Evolutionary conservation across 2,797 vertebrate species (phyloP).

Genomic region (Eulemur mongoz): DNA sequence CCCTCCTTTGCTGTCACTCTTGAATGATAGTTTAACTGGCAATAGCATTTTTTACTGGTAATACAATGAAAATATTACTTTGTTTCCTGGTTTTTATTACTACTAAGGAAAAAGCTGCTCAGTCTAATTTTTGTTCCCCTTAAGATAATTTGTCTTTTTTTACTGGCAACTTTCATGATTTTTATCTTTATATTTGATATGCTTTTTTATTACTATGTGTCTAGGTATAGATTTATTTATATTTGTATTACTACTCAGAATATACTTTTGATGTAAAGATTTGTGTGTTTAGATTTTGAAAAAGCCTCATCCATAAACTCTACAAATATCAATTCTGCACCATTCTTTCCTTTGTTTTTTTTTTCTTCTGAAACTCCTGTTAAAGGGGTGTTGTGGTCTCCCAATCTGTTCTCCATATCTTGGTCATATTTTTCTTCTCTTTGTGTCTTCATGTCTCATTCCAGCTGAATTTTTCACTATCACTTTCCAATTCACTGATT

Average conservation of each 20-base stretch:
- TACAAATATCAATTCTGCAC: background rate
- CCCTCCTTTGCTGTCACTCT: background rate
- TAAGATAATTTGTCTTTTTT: background rate
- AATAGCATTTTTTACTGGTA: background rate
- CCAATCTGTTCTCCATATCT: background rate
- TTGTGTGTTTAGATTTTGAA: background rate
- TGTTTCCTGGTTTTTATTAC: background rate
- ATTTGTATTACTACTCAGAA: background rate
- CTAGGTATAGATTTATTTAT: background rate
- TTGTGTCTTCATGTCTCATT: background rate
- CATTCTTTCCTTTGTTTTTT: background rate
- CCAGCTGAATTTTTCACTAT: background rate
- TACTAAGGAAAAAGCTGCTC: background rate
- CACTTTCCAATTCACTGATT: background rate
- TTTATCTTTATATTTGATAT: background rate
- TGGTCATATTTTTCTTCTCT: background rate
- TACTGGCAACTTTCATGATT: background rate
- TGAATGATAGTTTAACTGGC: background rate
- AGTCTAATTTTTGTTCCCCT: background rate
- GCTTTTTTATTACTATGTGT: background rate
- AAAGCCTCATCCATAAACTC: background rate
- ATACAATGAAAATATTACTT: background rate
- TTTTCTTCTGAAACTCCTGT: background rate
- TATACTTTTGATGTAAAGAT: background rate
- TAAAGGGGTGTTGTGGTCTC: background rate